Evolutionary conservation across 1,140 invertebrate genomes (phyloP), one percentile per base, ranked within the genome.

Genomic region (Macrostomum lignano): DNA sequence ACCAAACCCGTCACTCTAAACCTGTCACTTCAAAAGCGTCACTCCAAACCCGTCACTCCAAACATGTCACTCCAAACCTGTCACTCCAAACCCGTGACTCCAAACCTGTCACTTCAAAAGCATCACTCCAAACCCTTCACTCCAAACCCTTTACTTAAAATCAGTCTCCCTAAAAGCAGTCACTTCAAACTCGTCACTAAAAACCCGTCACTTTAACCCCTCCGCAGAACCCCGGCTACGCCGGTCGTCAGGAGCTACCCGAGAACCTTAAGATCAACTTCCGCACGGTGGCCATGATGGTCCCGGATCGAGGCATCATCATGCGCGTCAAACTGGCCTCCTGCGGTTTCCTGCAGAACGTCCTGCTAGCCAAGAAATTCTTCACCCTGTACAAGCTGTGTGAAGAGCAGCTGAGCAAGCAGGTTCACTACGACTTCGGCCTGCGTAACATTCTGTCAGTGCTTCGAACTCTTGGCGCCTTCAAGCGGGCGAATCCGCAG

Each of bases 221-320:
- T 33, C 37, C 40, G 11, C 29, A 56, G 79, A 93, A 91, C 65
- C 81, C 82, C 21, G 81, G 79, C 1, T 93, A 93, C 50, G 82
- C 81, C 23, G 82, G 84, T 1, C 65, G 84, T 31, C 84, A 91
- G 50, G 81, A 88, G 52, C 49, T 91, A 3, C 84, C 81, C 1
- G 84, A 93, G 58, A 93, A 93, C 60, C 63, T 93, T 36, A 93
- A 93, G 63, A 82, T 91, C 43, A 81, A 91, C 51, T 93, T 93
- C 58, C 67, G 84, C 21, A 86, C 78, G 0, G 81, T 91, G 1
- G 79, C 82, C 17, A 91, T 93, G 84, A 93, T 91, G 84, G 81
- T 93, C 13, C 82, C 84, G 0, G 84, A 93, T 51, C 61, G 84
- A 36, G 81, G 91, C 59, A 91, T 91, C 40, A 93, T 93, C 45